These are phyloP conservation scores for Drosophila rufa DNA, from an alignment of 1,140 invertebrate genomes.

Conservation along the genomic window DNA sequence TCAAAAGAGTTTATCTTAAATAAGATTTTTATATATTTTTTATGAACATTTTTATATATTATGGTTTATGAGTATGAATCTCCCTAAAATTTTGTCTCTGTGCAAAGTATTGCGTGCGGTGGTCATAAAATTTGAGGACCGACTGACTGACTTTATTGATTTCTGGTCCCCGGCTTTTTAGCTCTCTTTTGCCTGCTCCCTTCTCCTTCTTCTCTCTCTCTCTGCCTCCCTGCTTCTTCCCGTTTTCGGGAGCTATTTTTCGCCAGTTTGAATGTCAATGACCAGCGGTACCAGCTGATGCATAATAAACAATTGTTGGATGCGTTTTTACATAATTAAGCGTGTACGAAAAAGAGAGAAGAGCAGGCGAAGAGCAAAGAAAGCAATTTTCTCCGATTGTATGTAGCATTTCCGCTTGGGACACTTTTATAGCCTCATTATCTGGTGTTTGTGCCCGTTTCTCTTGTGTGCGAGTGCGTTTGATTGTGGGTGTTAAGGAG, in stretches of 20 bases:
- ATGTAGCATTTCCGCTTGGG: slow-evolving; percentile 67
- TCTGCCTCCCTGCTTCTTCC: slow-evolving; percentile 31
- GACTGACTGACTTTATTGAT: slow-evolving; percentile 65
- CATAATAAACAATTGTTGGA: slow-evolving; percentile 67
- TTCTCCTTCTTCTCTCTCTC: slow-evolving; percentile 9
- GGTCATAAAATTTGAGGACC: slow-evolving; percentile 60
- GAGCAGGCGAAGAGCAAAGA: slow-evolving; percentile 16
- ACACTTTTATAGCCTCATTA: slow-evolving; percentile 63
- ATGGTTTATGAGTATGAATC: not conserved
- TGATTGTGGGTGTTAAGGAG: slow-evolving; percentile 27
- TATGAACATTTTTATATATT: not conserved
- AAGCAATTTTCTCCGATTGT: slow-evolving; percentile 49
- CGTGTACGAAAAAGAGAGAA: slow-evolving; percentile 12
- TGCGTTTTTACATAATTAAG: slow-evolving; percentile 51
- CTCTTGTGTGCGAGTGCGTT: slow-evolving; percentile 7
- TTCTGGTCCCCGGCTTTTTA: slow-evolving; percentile 45
- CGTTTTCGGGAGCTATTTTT: slow-evolving; percentile 41
- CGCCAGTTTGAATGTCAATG: slow-evolving; percentile 71
- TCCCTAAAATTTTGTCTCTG: slow-evolving; percentile 6
- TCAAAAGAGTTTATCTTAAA: not conserved
- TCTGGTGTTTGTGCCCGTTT: slow-evolving; percentile 46
- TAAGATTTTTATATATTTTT: not conserved
- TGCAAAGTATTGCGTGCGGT: slow-evolving; percentile 63
- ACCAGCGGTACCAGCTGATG: slow-evolving; percentile 71
- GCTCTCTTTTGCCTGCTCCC: slow-evolving; percentile 11